These are phyloP conservation scores for Lagorchestes hirsutus DNA, from an alignment of 2,797 vertebrate genomes.

Conservation along the genomic window DNA sequence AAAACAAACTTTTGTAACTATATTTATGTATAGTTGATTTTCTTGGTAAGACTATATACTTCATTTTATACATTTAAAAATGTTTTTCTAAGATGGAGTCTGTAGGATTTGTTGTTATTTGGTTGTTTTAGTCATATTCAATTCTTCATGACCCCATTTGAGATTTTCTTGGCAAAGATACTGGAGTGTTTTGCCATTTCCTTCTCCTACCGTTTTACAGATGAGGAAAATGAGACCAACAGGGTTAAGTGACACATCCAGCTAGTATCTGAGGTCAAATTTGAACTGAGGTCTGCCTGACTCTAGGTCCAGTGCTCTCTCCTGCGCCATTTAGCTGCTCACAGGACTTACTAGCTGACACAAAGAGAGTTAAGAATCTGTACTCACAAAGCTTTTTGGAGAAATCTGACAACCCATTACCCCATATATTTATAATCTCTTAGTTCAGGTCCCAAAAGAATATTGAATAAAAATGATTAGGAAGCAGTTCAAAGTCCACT, in stretches of 20 bases:
- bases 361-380: not conserved
- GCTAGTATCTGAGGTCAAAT: not conserved
- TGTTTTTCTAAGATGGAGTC: not conserved
- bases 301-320: not conserved
- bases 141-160: not conserved
- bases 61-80: not conserved
- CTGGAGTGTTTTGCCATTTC: not conserved
- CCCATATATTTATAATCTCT: not conserved
- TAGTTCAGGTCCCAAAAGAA: not conserved
- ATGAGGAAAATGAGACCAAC: not conserved
- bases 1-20: not conserved
- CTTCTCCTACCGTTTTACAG: not conserved
- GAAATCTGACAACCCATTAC: not conserved
- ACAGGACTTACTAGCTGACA: not conserved
- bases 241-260: not conserved
- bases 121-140: not conserved
- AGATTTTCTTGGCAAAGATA: not conserved
- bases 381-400: not conserved
- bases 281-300: not conserved
- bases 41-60: not conserved
- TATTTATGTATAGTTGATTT: not conserved
- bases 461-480: not conserved
- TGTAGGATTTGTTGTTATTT: not conserved
- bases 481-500: not conserved
- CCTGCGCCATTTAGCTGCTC: not conserved